phyloP scores from a whole-genome alignment of 2,888 invertebrate species.

The Entomobrya proxima region DNA sequence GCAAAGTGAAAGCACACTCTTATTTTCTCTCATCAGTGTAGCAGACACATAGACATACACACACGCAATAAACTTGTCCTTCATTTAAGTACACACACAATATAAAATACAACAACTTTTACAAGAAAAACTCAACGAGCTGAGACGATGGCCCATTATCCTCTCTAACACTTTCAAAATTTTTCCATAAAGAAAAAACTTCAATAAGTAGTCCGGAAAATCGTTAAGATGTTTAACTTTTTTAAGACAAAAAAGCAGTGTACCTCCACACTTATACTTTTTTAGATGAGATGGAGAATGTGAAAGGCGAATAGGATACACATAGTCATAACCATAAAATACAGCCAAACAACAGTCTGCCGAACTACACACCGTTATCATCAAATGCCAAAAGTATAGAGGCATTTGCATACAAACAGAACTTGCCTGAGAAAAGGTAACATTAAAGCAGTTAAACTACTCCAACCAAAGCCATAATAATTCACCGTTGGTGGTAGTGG shows the following conservation, averaged over 20 bases:
- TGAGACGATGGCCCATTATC: slow-evolving; percentile 59
- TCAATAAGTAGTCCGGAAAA: slow-evolving; percentile 47
- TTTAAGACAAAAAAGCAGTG: slow-evolving; percentile 25
- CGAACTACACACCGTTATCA: slow-evolving; percentile 35
- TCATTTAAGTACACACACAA: slow-evolving; percentile 32
- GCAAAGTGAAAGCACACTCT: background rate
- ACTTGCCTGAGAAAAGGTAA: slow-evolving; percentile 17
- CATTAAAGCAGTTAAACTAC: slow-evolving; percentile 9
- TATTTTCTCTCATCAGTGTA: slow-evolving; percentile 16
- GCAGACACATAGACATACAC: background rate
- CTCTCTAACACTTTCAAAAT: slow-evolving; percentile 56
- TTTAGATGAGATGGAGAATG: slow-evolving; percentile 11
- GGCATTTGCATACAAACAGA: background rate
- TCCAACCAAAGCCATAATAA: slow-evolving; percentile 1
- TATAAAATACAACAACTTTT: slow-evolving; percentile 24
- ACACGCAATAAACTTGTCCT: slow-evolving; percentile 5
- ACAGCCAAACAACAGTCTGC: slow-evolving; percentile 21
- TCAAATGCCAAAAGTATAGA: slow-evolving; percentile 43
- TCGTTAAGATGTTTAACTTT: slow-evolving; percentile 56
- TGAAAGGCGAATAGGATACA: slow-evolving; percentile 16
- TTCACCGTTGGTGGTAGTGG: slow-evolving; percentile 16
- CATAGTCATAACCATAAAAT: slow-evolving; percentile 14
- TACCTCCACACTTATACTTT: no score
- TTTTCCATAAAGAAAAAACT: background rate
- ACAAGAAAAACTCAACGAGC: slow-evolving; percentile 54